Conservation (phyloP, 2,888 invertebrate genomes). For the Hypomecis punctinalis region DNA sequence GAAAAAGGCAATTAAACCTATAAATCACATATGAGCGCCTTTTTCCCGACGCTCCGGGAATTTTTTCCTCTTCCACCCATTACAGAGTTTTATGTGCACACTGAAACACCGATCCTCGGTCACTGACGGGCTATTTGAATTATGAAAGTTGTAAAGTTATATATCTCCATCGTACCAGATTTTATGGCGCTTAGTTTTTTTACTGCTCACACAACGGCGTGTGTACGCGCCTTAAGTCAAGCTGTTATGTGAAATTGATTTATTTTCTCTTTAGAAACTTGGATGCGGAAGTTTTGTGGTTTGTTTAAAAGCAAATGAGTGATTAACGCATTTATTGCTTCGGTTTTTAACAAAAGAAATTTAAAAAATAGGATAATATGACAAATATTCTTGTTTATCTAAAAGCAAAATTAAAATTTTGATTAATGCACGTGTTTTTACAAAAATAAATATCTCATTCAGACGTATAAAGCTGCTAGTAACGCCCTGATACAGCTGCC, state of each 20-base stretch:
- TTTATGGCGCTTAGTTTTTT: conserved; percentile 75
- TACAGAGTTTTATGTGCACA: conserved; percentile 67
- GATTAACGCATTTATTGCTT: not conserved
- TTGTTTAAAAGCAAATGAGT: conserved; percentile 18
- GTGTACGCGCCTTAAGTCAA: conserved; percentile 73
- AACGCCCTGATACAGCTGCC: too few species aligned
- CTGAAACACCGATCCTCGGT: conserved; percentile 59
- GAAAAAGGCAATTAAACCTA: conserved; percentile 77
- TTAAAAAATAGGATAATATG: too few species aligned
- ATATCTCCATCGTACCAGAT: conserved; percentile 71
- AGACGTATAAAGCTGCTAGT: too few species aligned
- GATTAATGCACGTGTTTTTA: too few species aligned
- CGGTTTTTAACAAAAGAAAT: too few species aligned
- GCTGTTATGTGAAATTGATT: conserved; percentile 64
- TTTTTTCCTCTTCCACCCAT: conserved; percentile 63
- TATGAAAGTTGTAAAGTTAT: conserved; percentile 79
- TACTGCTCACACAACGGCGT: conserved; percentile 63
- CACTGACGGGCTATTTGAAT: conserved; percentile 76
- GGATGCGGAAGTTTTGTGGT: conserved; percentile 38
- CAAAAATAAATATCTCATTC: too few species aligned
- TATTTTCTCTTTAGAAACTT: conserved; percentile 59
- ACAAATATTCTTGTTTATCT: too few species aligned
- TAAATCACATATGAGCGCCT: conserved; percentile 74
- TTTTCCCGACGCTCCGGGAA: conserved; percentile 47
- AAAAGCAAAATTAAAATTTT: too few species aligned